These are phyloP conservation scores for Narcine bancroftii DNA, from an alignment of 2,113 vertebrate genomes.

Conservation along the genomic window DNA sequence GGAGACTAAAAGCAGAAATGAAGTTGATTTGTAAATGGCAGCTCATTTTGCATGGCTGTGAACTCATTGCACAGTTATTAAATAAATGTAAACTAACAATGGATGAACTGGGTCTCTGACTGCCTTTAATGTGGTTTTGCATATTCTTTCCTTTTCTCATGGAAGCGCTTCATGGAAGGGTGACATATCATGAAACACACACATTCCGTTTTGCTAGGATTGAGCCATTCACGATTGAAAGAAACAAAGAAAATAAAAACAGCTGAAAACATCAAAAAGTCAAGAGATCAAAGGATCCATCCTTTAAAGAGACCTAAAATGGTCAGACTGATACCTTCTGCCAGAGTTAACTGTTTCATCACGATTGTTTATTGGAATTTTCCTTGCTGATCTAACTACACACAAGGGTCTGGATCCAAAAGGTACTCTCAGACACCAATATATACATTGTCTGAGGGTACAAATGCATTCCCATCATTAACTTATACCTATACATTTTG, in stretches of 20 bases:
- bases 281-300: slow-evolving; percentile 13
- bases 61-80: background rate
- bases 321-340: background rate
- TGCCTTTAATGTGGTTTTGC: background rate
- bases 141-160: background rate
- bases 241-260: slow-evolving; percentile 24
- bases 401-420: background rate
- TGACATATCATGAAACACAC: background rate
- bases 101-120: background rate
- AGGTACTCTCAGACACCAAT: background rate
- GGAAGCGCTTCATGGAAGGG: slow-evolving; percentile 20
- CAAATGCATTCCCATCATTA: background rate
- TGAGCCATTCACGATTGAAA: slow-evolving; percentile 18
- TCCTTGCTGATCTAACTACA: background rate
- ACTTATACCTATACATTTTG: too few species aligned
- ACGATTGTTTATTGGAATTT: background rate
- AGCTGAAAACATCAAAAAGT: slow-evolving; percentile 35
- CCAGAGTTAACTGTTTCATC: background rate
- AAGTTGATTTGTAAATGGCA: background rate
- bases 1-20: background rate
- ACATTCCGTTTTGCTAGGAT: slow-evolving; percentile 1
- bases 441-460: background rate
- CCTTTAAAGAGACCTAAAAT: slow-evolving; percentile 14
- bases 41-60: background rate
- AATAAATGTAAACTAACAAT: background rate